Base-by-base conservation (phyloP, 2,888 invertebrate genomes). In the Plusia festucae region DNA sequence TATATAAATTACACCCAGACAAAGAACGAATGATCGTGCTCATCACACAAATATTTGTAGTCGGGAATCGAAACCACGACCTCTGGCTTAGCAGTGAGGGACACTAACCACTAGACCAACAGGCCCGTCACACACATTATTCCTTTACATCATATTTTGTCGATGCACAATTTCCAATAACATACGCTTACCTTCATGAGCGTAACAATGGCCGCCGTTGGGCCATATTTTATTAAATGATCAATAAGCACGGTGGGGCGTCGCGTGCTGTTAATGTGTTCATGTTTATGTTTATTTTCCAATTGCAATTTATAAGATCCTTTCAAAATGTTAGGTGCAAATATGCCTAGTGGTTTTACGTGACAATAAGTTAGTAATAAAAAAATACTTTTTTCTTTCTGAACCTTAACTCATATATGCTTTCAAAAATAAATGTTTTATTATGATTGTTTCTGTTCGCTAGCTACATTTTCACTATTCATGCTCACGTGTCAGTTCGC, bases 221-320 rank as follows among this genome's bases (percentile, higher is more conserved):
- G 20, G 46, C 46, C 46, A 49, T 49, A 49, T 20, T 49, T 49
- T 49, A 49, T 49, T 49, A 49, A 49, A 11, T 49, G 46, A 49
- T 49, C 46, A 49, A 49, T 49, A 49, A 49, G 46, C 46, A 20
- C 46, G 11, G 46, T 49, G 20, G 18, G 46, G 46, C 46, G 46
- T 49, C 20, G 46, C 46, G 46, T 49, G 46, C 46, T 13, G 46
- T 49, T 49, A 49, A 49, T 49, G 46, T 49, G 46, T 18, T 18
- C 20, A 49, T 49, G 46, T 20, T 16, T 18, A 11, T 49, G 46
- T 20, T 49, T 49, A 49, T 49, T 49, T 49, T 49, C 46, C 18
- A 49, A 18, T 18, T 49, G 46, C 18, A 20, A 49, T 20, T 20
- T 49, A 49, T 49, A 49, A 49, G 46, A 3, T 20, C 18, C 18